Evolutionary conservation across 2,888 invertebrate genomes (phyloP).

Genomic region (Schizotus pectinicornis): DNA sequence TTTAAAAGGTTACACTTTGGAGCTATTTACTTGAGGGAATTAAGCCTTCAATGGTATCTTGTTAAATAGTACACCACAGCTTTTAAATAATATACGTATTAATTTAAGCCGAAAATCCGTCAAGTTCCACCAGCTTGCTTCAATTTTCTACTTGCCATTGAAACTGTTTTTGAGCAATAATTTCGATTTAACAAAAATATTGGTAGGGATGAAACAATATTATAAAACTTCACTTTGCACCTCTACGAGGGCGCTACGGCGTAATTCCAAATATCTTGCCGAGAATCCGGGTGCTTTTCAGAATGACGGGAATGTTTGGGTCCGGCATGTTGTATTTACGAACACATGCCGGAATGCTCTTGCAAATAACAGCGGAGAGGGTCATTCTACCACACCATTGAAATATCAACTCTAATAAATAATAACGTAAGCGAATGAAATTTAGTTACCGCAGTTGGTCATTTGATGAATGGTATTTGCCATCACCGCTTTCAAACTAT

Average conservation of each 20-base stretch:
- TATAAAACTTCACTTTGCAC: slow-evolving; percentile 13
- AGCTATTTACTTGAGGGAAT: too few species aligned
- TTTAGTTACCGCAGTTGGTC: too few species aligned
- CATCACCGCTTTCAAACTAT: too few species aligned
- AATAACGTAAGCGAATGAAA: too few species aligned
- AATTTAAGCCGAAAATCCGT: too few species aligned
- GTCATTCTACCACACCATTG: slow-evolving; percentile 4
- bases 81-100: too few species aligned
- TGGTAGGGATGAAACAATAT: not conserved
- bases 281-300: slow-evolving; percentile 35
- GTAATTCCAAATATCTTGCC: slow-evolving; percentile 33
- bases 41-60: too few species aligned
- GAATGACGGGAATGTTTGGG: slow-evolving; percentile 36
- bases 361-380: slow-evolving; percentile 19
- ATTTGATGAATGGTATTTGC: too few species aligned
- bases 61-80: too few species aligned
- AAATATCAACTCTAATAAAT: not conserved
- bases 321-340: slow-evolving; percentile 33
- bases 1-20: not conserved
- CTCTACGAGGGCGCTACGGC: slow-evolving; percentile 23
- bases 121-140: too few species aligned
- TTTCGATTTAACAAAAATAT: slow-evolving; percentile 9
- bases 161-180: too few species aligned
- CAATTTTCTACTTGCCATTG: too few species aligned
- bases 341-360: slow-evolving; percentile 35